Conservation (phyloP, 2,888 invertebrate species). For the Arrhopalites spinosus region DNA sequence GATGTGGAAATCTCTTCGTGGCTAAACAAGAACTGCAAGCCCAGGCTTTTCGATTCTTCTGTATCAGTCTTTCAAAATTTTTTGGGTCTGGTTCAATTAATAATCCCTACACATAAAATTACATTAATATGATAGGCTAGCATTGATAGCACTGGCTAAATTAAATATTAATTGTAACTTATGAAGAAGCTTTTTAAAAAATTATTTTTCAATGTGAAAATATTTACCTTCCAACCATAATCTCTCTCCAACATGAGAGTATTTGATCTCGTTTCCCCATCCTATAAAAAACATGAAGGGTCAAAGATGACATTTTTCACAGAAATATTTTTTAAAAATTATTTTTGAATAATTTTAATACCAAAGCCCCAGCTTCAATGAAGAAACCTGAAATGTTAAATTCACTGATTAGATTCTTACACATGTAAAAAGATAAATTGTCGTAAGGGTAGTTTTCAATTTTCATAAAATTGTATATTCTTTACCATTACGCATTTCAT, state of each 20-base stretch:
- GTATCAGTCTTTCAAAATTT: conserved; percentile 56
- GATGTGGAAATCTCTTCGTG: conserved; percentile 48
- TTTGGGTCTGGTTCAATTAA: conserved; percentile 59
- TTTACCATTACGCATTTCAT: conserved; percentile 29
- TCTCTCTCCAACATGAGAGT: conserved; percentile 59
- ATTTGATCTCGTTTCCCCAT: conserved; percentile 58
- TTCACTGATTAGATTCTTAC: neutral
- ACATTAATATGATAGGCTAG: no score
- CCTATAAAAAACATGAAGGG: neutral
- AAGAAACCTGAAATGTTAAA: neutral
- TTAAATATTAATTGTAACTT: neutral
- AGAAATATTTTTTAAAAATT: no score
- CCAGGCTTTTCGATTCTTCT: conserved; percentile 58
- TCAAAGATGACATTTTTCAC: no score
- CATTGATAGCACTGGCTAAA: no score
- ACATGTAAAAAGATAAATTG: neutral
- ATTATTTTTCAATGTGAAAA: neutral
- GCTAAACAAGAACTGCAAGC: conserved; percentile 58
- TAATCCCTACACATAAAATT: conserved; percentile 55
- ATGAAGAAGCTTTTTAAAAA: neutral
- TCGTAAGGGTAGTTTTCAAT: neutral
- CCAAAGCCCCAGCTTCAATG: neutral
- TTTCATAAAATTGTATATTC: neutral
- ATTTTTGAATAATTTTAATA: neutral
- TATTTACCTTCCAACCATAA: conserved; percentile 57